phyloP scores from a whole-genome alignment of 2,113 vertebrate species.

The Chinchilla lanigera region DNA sequence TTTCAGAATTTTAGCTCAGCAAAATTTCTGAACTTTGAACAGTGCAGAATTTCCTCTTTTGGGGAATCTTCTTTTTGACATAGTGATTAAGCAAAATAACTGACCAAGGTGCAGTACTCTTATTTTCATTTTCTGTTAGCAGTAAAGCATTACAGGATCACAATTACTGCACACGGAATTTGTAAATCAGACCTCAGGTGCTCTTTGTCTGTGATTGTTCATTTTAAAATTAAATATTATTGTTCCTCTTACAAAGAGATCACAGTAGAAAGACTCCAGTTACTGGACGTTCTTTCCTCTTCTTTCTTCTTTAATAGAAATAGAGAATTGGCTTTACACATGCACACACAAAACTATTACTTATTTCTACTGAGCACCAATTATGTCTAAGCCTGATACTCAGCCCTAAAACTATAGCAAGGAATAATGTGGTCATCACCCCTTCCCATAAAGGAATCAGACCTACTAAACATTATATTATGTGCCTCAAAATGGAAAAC shows the following conservation, averaged over 20 bases:
- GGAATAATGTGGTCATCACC: not conserved
- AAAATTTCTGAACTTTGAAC: constrained; percentile 44
- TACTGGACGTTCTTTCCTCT: not conserved
- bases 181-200: constrained; percentile 50
- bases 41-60: not conserved
- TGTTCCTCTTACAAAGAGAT: not conserved
- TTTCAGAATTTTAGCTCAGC: constrained; percentile 22
- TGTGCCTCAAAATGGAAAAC: not conserved
- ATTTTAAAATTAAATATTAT: constrained; percentile 50
- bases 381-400: not conserved
- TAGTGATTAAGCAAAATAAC: constrained; percentile 69
- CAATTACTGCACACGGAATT: not conserved
- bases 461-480: not conserved
- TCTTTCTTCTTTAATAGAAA: not conserved
- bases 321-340: not conserved
- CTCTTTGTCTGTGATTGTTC: constrained; percentile 24
- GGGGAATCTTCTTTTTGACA: constrained; percentile 47
- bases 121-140: constrained; percentile 52
- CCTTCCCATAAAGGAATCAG: not conserved
- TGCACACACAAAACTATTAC: not conserved
- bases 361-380: constrained; percentile 45
- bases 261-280: not conserved
- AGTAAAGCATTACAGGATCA: constrained; percentile 27
- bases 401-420: not conserved
- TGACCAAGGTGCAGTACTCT: constrained; percentile 37